Conservation (phyloP, 2,797 vertebrate genomes). For the Characodon lateralis region DNA sequence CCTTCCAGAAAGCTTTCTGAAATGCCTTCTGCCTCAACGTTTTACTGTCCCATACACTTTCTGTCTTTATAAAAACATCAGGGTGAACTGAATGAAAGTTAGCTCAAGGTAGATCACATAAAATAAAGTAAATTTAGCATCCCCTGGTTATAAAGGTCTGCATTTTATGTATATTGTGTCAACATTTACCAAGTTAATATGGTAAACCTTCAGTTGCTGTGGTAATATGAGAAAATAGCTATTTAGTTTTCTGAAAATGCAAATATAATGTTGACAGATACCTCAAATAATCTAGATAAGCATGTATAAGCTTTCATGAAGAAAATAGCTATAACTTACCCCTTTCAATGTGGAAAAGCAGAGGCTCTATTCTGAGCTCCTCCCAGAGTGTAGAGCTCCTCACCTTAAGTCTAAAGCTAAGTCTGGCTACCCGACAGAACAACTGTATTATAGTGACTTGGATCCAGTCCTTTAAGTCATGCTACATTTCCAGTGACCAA, state of each 20-base stretch:
- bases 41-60: constrained; percentile 51
- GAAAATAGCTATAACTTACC: neutral
- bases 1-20: constrained; percentile 65
- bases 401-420: no score
- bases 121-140: constrained; percentile 20
- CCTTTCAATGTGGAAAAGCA: neutral
- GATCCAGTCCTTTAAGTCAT: neutral
- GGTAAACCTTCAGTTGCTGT: neutral
- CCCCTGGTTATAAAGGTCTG: neutral
- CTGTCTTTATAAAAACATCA: constrained; percentile 39
- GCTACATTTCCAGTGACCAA: neutral
- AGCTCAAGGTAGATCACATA: constrained; percentile 17
- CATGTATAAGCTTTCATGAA: no score
- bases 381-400: neutral
- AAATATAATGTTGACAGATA: neutral
- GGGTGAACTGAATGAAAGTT: constrained; percentile 33
- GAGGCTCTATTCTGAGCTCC: neutral
- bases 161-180: constrained; percentile 14
- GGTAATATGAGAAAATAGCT: neutral
- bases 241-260: neutral
- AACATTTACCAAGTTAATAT: neutral
- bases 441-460: neutral
- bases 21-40: constrained; percentile 43
- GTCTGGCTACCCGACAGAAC: neutral
- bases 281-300: no score